These are phyloP conservation scores for Macrophya annulata DNA, from an alignment of 2,888 invertebrate genomes.

Conservation along the genomic window DNA sequence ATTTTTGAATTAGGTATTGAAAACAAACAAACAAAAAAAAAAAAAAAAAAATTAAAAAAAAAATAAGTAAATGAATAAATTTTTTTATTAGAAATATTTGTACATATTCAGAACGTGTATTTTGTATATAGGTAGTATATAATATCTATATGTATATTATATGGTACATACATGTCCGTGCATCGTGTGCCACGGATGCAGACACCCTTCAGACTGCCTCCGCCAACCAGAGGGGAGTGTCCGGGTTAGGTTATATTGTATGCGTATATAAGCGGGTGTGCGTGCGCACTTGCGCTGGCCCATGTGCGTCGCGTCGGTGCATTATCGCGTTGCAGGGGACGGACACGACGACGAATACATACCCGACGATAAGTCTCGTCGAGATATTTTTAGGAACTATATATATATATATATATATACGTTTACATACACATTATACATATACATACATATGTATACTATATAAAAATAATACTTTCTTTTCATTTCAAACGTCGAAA, in stretches of 20 bases:
- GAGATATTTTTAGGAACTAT: conserved; percentile 41
- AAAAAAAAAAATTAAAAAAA: neutral
- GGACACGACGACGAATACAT: neutral
- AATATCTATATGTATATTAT: too few species aligned
- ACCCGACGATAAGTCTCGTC: conserved; percentile 15
- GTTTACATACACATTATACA: neutral
- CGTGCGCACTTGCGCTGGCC: conserved; percentile 36
- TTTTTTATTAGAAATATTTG: neutral
- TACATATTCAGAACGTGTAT: conserved; percentile 11
- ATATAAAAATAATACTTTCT: neutral
- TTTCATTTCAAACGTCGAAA: neutral
- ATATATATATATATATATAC: neutral
- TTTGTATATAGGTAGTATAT: too few species aligned
- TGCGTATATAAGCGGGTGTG: neutral
- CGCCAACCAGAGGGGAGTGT: neutral
- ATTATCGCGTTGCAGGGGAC: conserved; percentile 22
- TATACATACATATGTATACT: neutral
- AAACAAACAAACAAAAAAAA: neutral
- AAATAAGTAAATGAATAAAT: neutral
- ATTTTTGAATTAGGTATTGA: neutral
- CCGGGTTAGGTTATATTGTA: conserved; percentile 1
- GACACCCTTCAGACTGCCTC: conserved; percentile 71
- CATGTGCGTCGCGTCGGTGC: conserved; percentile 45
- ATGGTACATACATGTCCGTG: conserved; percentile 4
- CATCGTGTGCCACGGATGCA: conserved; percentile 72